phyloP scores from a whole-genome alignment of 2,113 vertebrate species.

The Rhinopithecus roxellana region DNA sequence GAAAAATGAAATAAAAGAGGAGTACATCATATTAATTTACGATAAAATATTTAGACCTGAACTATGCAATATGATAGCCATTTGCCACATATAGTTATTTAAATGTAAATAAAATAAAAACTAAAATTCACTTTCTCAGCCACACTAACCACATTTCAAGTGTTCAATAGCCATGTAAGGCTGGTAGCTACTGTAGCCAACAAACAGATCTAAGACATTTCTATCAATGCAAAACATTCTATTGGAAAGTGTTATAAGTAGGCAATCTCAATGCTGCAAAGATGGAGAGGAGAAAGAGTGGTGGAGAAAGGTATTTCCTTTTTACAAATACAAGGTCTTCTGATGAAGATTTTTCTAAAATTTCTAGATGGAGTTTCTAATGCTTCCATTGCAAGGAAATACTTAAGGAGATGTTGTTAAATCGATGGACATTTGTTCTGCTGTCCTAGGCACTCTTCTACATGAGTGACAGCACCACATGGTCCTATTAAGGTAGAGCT shows the following conservation, averaged over 20 bases:
- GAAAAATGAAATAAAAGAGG: background rate
- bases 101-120: background rate
- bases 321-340: background rate
- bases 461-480: background rate
- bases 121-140: background rate
- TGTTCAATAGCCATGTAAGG: background rate
- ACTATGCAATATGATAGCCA: background rate
- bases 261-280: rapidly evolving
- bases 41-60: background rate
- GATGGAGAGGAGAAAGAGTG: background rate
- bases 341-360: no score
- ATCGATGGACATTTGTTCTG: background rate
- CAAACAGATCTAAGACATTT: background rate
- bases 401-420: background rate
- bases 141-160: background rate
- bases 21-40: background rate
- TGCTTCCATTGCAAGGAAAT: background rate
- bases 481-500: background rate
- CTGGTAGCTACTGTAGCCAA: background rate
- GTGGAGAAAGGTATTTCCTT: background rate
- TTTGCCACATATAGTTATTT: background rate
- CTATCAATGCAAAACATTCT: no score
- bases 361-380: background rate
- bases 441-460: background rate
- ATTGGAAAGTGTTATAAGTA: background rate